Evolutionary conservation across 2,888 invertebrate genomes (phyloP), one percentile per base, ranked within the genome.

Genomic region (Drosophila paramelanica): DNA sequence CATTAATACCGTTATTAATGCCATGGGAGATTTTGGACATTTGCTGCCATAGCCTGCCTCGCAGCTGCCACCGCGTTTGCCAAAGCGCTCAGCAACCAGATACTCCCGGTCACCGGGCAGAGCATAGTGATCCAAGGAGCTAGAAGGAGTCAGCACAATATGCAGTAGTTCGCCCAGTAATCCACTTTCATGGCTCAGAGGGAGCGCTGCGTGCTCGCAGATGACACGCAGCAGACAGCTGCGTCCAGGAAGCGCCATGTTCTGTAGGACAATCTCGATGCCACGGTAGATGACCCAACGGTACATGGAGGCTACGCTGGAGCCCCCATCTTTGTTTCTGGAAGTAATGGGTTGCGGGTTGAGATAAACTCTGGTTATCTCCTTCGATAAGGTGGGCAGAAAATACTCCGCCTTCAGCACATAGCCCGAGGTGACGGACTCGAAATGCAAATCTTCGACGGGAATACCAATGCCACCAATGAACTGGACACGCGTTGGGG

Each of bases 71-170:
- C 90, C 90, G 5, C 72, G 61, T 80, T 93, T 93, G 13, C 96
- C 96, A 0, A 95, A 90, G 57, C 94, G 92, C 91, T 96, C 96
- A 0, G 96, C 96, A 0, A 94, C 94, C 55, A 94, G 93, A 90
- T 96, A 96, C 87, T 95, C 95, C 67, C 94, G 94, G 91, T 96
- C 95, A 0, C 93, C 93, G 81, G 94, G 93, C 64, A 94, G 94
- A 13, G 94, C 94, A 42, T 95, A 90, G 1, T 91, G 83, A 85
- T 96, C 96, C 41, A 91, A 92, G 0, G 96, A 96, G 41, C 94
- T 93, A 8, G 96, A 96, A 23, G 96, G 96, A 94, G 95, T 95
- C 90, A 97, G 94, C 88, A 96, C 92, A 79, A 96, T 95, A 92
- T 96, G 95, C 74, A 96, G 93, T 87, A 97, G 93, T 93, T 96